These are phyloP conservation scores for Osmoderma eremita DNA, from an alignment of 2,888 invertebrate species.

Conservation along the genomic window DNA sequence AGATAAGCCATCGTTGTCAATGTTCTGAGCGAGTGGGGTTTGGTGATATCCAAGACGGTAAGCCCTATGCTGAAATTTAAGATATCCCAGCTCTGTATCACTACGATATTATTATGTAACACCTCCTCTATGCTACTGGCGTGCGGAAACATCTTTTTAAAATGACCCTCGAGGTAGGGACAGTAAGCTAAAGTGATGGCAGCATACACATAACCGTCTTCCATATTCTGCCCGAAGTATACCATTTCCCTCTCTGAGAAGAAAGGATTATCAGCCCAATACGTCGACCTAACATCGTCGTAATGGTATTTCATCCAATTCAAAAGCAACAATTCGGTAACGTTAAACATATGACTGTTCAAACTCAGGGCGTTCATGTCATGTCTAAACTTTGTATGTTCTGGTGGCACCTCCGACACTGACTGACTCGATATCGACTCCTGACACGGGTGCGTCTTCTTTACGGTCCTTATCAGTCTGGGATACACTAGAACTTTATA, in stretches of 20 bases:
- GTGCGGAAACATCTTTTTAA: slow-evolving; percentile 63
- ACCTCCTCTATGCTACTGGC: slow-evolving; percentile 61
- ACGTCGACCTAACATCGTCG: background rate
- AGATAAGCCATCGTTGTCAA: slow-evolving; percentile 67
- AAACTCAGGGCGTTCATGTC: background rate
- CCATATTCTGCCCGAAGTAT: slow-evolving; percentile 67
- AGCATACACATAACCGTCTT: slow-evolving; percentile 68
- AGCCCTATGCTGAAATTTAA: slow-evolving; percentile 69
- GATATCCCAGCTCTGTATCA: slow-evolving; percentile 67
- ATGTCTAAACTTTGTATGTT: background rate
- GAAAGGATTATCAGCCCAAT: background rate
- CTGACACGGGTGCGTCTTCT: no score
- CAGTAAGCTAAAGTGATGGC: slow-evolving; percentile 68
- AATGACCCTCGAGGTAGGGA: slow-evolving; percentile 66
- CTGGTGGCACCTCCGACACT: no score
- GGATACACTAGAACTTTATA: slow-evolving; percentile 2
- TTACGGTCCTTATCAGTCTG: background rate
- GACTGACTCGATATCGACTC: no score
- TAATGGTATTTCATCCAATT: slow-evolving; percentile 16
- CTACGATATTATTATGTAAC: slow-evolving; percentile 69
- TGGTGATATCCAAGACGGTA: slow-evolving; percentile 66
- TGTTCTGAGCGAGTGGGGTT: slow-evolving; percentile 69
- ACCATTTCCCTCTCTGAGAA: slow-evolving; percentile 13
- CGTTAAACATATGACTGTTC: slow-evolving; percentile 5
- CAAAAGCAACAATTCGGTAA: slow-evolving; percentile 12